Evolutionary conservation across 92 coral and sea anemone species (phyloP).

Genomic region (Scolanthus callimorphus): DNA sequence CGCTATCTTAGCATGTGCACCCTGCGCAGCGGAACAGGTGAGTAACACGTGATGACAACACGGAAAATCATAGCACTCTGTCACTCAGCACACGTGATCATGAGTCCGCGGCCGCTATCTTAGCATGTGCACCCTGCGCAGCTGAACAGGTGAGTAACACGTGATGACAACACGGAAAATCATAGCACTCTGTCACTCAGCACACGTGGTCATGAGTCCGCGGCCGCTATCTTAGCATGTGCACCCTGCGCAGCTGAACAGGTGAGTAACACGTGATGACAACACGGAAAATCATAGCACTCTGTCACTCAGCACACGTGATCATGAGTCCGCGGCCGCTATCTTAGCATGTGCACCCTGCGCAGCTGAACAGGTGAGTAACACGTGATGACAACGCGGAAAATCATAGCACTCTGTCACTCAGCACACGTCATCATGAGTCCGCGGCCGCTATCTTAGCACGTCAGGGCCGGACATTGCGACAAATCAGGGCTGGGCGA

Average conservation of each 20-base stretch:
- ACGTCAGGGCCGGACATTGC: too few relatives aligned
- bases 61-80: too few relatives aligned
- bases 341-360: conserved; percentile 90
- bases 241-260: conserved; percentile 96
- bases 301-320: conserved; percentile 80
- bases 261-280: too few relatives aligned
- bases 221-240: conserved; percentile 82
- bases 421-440: conserved; percentile 78
- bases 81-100: conserved; percentile 84
- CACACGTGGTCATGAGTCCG: conserved; percentile 86
- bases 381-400: too few relatives aligned
- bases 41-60: background rate
- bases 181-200: conserved; percentile 87
- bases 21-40: conserved; percentile 97
- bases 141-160: conserved; percentile 89
- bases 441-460: conserved; percentile 89
- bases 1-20: conserved; percentile 87
- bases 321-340: conserved; percentile 86
- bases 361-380: conserved; percentile 89
- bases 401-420: conserved; percentile 91
- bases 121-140: conserved; percentile 91
- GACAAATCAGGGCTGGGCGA: too few relatives aligned
- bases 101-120: conserved; percentile 85
- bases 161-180: too few relatives aligned
- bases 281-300: too few relatives aligned